phyloP scores from a whole-genome alignment of 1,140 invertebrate species.

The Leptinotarsa texana region DNA sequence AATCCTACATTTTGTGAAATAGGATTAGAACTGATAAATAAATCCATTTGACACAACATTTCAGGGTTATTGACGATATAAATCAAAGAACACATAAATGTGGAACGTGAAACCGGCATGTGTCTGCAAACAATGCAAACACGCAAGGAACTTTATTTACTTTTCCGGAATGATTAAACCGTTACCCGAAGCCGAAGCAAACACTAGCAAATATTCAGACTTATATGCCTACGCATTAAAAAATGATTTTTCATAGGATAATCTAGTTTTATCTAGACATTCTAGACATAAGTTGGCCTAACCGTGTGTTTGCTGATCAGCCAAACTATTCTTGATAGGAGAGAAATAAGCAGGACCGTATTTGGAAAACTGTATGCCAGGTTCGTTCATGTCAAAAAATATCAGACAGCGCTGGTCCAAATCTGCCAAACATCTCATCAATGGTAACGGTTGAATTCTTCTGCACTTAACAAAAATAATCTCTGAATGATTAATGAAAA shows the following conservation, averaged over 20 bases:
- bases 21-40: too few species aligned
- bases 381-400: too few species aligned
- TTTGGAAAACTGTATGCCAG: background rate
- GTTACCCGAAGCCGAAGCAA: background rate
- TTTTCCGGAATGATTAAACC: background rate
- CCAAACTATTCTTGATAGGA: background rate
- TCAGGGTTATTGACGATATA: background rate
- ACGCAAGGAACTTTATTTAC: background rate
- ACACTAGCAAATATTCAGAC: background rate
- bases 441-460: too few species aligned
- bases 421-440: too few species aligned
- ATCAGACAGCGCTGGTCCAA: too few species aligned
- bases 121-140: background rate
- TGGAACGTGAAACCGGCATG: background rate
- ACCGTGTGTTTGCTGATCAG: constrained; percentile 5
- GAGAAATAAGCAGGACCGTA: background rate
- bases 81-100: background rate
- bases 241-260: background rate
- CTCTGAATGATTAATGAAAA: too few species aligned
- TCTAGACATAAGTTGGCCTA: background rate
- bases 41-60: too few species aligned
- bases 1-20: too few species aligned
- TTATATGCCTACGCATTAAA: background rate
- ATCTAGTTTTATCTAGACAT: background rate
- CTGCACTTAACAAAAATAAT: too few species aligned